Evolutionary conservation across 2,113 vertebrate genomes (phyloP), one percentile per base, ranked within the genome.

Genomic region (Astatotilapia flaviijosephi): DNA sequence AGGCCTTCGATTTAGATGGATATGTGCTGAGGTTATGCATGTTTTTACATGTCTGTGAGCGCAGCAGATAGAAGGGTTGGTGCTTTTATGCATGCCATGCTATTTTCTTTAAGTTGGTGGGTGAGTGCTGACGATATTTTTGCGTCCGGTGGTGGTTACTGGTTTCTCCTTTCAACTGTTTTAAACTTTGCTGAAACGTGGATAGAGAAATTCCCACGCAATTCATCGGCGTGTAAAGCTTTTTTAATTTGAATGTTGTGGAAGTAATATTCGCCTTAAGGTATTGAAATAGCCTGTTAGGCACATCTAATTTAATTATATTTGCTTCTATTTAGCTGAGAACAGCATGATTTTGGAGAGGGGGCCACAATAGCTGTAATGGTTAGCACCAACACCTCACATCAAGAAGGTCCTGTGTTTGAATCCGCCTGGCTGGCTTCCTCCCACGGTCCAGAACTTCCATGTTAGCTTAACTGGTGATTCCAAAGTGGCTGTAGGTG

Each of bases 1-100:
- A 28, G 53, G n/a, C 13, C 19, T 73, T 91, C 19, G 55, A 88
- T 79, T 79, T 88, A 88, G 81, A 88, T 83, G 81, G 85, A 83
- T 75, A 65, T 84, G 81, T 40, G 31, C 80, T 4, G 2, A 49
- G 77, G 47, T 56, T 23, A 17, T 26, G 49, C 60, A 70, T 70
- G 87, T 84, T 77, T 86, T 65, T 21, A 86, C 45, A 6, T 80
- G 60, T 86, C 51, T 79, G 53, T 68, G n/a, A 53, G 49, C n/a
- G 53, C 80, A 90, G 17, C 45, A 51, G 15, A 77, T 77, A 49
- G 45, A 77, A 9, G 26, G 45, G 73, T 88, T 70, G 84, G 88
- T 37, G 60, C 85, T 33, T 80, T 68, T 4, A 79, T 89, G 84
- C 23, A 9, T 12, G 7, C 10, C 70, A 60, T 19, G 26, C 70